Evolutionary conservation across 2,797 vertebrate species (phyloP), one percentile per base, ranked within the genome.

Genomic region (Semaprochilodus insignis): DNA sequence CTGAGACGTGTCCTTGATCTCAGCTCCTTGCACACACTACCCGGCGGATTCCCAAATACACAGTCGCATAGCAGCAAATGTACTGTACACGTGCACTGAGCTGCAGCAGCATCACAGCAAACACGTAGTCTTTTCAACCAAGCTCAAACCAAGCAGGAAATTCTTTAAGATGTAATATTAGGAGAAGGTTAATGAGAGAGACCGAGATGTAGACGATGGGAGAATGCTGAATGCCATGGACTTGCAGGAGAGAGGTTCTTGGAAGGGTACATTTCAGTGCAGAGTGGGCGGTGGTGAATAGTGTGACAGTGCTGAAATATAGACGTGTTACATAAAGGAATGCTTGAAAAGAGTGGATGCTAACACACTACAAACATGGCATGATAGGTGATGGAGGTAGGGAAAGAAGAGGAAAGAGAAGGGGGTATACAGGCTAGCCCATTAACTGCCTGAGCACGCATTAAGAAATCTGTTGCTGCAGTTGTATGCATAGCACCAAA

Each of bases 31-130:
- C 31, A 59, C 6, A 27, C 23, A 31, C 23, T 21, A 66, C 17
- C 52, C 70, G 8, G 74, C 17, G 23, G 67, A 55, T 65, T 78
- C 48, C 48, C 31, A 54, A 82, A 78, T 40, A 78, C 51, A 62
- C 52, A 78, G 76, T 79, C 81, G 67, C 81, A 83, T 73, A 83
- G 81, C 75, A 73, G 81, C 81, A 83, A 57, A 48, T 34, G 44
- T 25, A 27, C 57, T 54, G 34, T 19, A 60, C 17, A 15, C 7
- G 44, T 62, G 63, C 25, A 19, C 16, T 36, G 55, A 21, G 51
- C 70, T 60, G 81, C 81, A 74, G 76, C 44, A 78, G 3, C 48
- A 65, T 54, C 44, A 34, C 40, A 52, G 55, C 17, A 71, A 55
- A 23, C 65, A 36, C 31, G 36, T 36, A 15, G 36, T 6, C 17